A percentile compares a stretch with the other conserved stretches of the same genome.
phyloP scores from a whole-genome alignment of 2,888 invertebrate genomes.

The Ectropis crepuscularia region DNA sequence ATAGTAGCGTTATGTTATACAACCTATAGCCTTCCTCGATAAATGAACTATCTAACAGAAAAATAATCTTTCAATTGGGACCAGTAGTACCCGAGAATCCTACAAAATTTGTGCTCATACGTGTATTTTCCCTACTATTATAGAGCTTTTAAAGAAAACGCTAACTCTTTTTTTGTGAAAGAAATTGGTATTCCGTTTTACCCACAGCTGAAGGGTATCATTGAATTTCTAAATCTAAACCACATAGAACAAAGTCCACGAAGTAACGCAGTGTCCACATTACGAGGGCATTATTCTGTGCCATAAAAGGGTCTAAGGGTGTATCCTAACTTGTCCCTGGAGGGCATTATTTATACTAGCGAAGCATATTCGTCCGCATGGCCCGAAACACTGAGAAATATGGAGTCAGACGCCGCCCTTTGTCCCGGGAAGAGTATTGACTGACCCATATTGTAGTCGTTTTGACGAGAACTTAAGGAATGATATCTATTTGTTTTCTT shows the following conservation, averaged over 20 bases:
- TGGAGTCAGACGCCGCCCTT: slow-evolving; percentile 46
- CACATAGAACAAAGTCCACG: slow-evolving; percentile 30
- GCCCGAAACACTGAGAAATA: slow-evolving; percentile 58
- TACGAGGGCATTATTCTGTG: slow-evolving; percentile 56
- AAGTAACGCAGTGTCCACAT: slow-evolving; percentile 49
- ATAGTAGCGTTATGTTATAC: too few species aligned
- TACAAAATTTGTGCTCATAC: too few species aligned
- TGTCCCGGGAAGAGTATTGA: slow-evolving; percentile 56
- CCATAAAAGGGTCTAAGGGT: slow-evolving; percentile 68
- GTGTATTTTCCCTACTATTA: too few species aligned
- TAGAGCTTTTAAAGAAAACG: too few species aligned
- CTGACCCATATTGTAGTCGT: slow-evolving; percentile 55
- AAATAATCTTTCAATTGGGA: too few species aligned
- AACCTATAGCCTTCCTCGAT: too few species aligned
- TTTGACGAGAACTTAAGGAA: slow-evolving; percentile 46
- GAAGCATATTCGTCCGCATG: slow-evolving; percentile 51
- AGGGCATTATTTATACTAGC: slow-evolving; percentile 65
- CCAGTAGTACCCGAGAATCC: too few species aligned
- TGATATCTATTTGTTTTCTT: not conserved
- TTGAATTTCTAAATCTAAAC: slow-evolving; percentile 36
- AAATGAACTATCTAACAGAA: too few species aligned
- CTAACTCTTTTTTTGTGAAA: too few species aligned
- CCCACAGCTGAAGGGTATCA: too few species aligned
- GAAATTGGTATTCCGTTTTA: too few species aligned
- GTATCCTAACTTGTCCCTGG: slow-evolving; percentile 62